Conservation (phyloP, 2,888 invertebrate species). For the Automeris io region DNA sequence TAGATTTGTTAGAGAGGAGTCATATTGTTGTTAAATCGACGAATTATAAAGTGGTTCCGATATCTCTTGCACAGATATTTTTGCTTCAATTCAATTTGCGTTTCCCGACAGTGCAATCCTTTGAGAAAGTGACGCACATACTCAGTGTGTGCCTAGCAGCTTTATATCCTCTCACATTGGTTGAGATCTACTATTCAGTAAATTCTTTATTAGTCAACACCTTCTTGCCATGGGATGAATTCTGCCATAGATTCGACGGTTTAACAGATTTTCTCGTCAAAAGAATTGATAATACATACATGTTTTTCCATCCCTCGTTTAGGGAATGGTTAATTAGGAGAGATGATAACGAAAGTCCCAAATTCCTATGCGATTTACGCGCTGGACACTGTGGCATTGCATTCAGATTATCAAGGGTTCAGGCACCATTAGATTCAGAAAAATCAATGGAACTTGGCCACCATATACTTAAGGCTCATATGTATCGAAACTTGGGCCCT, state of each 20-base stretch:
- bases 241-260: conserved; percentile 90
- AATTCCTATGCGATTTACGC: conserved; percentile 95
- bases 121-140: conserved; percentile 92
- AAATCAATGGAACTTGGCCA: conserved; percentile 95
- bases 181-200: conserved; percentile 95
- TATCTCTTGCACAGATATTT: conserved; percentile 92
- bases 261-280: conserved; percentile 93
- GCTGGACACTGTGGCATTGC: conserved; percentile 95
- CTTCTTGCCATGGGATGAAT: conserved; percentile 93
- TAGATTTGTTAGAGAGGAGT: conserved; percentile 94
- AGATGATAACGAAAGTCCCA: conserved; percentile 90
- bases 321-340: conserved; percentile 96
- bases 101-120: conserved; percentile 93
- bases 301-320: conserved; percentile 98
- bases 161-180: conserved; percentile 90
- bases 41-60: conserved; percentile 94
- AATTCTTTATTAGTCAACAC: conserved; percentile 89
- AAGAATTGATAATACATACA: conserved; percentile 94
- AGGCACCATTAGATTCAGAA: conserved; percentile 90
- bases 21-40: conserved; percentile 95
- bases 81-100: conserved; percentile 92
- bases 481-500: conserved; percentile 89
- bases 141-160: conserved; percentile 94
- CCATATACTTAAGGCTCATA: conserved; percentile 97
- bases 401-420: conserved; percentile 90